phyloP scores from a whole-genome alignment of 1,140 invertebrate genomes.

The Lycorma delicatula region DNA sequence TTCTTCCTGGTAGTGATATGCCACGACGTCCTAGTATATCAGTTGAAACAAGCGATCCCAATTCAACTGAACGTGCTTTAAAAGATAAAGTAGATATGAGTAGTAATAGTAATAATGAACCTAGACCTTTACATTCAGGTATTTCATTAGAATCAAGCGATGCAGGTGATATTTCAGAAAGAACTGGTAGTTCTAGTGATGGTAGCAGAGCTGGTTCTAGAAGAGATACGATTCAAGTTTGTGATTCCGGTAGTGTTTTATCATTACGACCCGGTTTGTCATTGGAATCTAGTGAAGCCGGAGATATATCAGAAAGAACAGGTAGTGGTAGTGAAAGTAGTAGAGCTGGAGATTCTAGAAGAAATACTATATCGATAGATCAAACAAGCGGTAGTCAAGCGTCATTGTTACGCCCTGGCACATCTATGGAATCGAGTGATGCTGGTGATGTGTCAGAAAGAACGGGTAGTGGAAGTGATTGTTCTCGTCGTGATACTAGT shows the following conservation, averaged over 20 bases:
- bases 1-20: slow-evolving; percentile 24
- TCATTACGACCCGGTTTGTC: slow-evolving; percentile 42
- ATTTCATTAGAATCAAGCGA: slow-evolving; percentile 55
- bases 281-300: slow-evolving; percentile 51
- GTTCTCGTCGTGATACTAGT: slow-evolving; percentile 30
- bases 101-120: neutral
- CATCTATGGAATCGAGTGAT: slow-evolving; percentile 54
- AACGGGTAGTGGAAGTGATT: slow-evolving; percentile 47
- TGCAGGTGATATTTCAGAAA: slow-evolving; percentile 44
- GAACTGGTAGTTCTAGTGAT: slow-evolving; percentile 36
- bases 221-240: slow-evolving; percentile 26
- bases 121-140: slow-evolving; percentile 28
- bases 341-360: slow-evolving; percentile 24
- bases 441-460: slow-evolving; percentile 45
- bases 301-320: slow-evolving; percentile 46
- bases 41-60: slow-evolving; percentile 28
- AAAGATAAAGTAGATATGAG: slow-evolving; percentile 7
- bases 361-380: slow-evolving; percentile 30
- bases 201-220: slow-evolving; percentile 27
- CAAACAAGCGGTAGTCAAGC: slow-evolving; percentile 25
- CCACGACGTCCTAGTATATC: slow-evolving; percentile 29
- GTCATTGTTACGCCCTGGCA: slow-evolving; percentile 35
- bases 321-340: slow-evolving; percentile 27
- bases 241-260: slow-evolving; percentile 25
- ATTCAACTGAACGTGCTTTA: neutral